Percentiles rank a stretch among this genome's conserved stretches.
Conservation (phyloP, 2,888 invertebrate genomes). For the Ectobius pallidus region DNA sequence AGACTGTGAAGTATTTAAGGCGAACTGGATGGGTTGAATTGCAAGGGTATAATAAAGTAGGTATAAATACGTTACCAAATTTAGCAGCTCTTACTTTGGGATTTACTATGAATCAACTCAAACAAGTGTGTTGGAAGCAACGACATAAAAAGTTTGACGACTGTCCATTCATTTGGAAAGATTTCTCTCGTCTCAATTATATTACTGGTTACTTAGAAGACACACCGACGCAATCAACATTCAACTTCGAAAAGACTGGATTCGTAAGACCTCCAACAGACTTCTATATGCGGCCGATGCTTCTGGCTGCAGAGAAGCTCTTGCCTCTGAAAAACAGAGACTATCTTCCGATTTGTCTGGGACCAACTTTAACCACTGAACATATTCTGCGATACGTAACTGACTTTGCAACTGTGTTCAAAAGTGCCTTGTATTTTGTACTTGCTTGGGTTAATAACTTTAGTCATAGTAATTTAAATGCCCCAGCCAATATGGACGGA, state of each 20-base stretch:
- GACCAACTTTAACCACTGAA: constrained; percentile 26
- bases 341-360: constrained; percentile 30
- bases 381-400: constrained; percentile 39
- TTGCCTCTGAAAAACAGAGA: neutral
- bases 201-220: constrained; percentile 49
- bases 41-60: constrained; percentile 54
- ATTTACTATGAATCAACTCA: constrained; percentile 42
- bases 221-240: constrained; percentile 51
- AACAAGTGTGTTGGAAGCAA: constrained; percentile 46
- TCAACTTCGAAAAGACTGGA: constrained; percentile 54
- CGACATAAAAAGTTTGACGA: constrained; percentile 49
- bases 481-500: constrained; percentile 27
- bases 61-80: constrained; percentile 61
- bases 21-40: constrained; percentile 54
- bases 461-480: constrained; percentile 38
- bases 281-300: constrained; percentile 53
- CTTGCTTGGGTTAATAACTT: constrained; percentile 39
- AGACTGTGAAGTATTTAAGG: constrained; percentile 52
- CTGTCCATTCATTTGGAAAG: constrained; percentile 56
- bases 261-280: constrained; percentile 54
- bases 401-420: constrained; percentile 29
- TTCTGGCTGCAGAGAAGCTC: constrained; percentile 48
- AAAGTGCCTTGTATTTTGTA: constrained; percentile 38
- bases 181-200: constrained; percentile 50
- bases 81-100: constrained; percentile 55